Percentiles rank a stretch among this genome's conserved stretches.
These are phyloP conservation scores for Microtus oregoni DNA, from an alignment of 2,113 vertebrate genomes.

Conservation along the genomic window DNA sequence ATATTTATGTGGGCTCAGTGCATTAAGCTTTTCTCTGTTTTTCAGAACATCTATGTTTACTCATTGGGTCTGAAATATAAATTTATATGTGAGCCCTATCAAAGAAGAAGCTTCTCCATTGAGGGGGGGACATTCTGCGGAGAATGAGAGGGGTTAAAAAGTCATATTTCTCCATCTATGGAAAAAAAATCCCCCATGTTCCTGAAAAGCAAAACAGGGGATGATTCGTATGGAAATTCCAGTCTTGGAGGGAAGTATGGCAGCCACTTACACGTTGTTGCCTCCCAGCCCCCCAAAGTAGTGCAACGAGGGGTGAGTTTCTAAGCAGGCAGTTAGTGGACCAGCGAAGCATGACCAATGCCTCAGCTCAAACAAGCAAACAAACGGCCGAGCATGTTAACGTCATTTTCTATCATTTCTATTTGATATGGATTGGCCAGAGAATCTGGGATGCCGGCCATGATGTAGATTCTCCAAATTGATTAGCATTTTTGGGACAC, in stretches of 20 bases:
- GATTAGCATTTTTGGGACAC: constrained; percentile 87
- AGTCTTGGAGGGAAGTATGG: constrained; percentile 20
- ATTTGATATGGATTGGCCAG: constrained; percentile 86
- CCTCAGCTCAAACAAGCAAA: constrained; percentile 86
- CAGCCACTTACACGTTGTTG: constrained; percentile 38
- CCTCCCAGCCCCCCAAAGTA: constrained; percentile 62
- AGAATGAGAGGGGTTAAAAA: constrained; percentile 63
- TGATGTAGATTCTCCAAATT: constrained; percentile 85
- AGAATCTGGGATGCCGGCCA: constrained; percentile 87
- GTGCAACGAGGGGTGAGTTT: constrained; percentile 78
- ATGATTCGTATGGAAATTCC: constrained; percentile 24
- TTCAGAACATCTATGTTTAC: not conserved
- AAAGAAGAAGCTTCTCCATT: not conserved
- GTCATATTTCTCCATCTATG: not conserved
- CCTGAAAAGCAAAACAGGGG: constrained; percentile 54
- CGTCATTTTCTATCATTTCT: constrained; percentile 87
- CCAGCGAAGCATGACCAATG: constrained; percentile 86
- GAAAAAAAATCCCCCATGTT: constrained; percentile 2
- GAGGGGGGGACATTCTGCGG: not conserved
- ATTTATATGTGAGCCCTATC: not conserved
- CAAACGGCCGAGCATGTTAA: constrained; percentile 85
- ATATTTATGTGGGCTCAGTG: not conserved
- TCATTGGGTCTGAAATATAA: constrained; percentile 36
- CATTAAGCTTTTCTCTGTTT: not conserved
- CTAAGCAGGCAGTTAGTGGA: constrained; percentile 84